These are phyloP conservation scores for Isoperla grammatica DNA, from an alignment of 2,888 invertebrate species.

Conservation along the genomic window DNA sequence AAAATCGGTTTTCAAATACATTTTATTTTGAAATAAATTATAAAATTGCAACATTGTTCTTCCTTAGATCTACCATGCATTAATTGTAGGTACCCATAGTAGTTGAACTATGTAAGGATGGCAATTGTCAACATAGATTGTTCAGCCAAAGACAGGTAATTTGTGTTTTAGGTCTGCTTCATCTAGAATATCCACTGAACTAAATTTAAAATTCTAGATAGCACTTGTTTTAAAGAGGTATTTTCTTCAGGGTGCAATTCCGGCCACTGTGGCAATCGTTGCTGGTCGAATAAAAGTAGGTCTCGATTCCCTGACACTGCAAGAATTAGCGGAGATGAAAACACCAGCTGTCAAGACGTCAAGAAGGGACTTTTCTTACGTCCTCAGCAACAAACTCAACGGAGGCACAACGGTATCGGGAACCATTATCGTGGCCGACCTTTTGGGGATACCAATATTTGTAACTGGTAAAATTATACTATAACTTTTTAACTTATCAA, in stretches of 20 bases:
- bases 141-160: no score
- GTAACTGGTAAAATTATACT: constrained; percentile 65
- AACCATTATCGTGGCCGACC: constrained; percentile 79
- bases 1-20: no score
- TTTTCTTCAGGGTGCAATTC: constrained; percentile 64
- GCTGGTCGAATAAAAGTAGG: constrained; percentile 80
- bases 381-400: constrained; percentile 59
- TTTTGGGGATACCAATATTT: constrained; percentile 81
- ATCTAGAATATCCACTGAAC: no score
- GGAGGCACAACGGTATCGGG: constrained; percentile 97
- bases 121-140: no score
- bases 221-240: no score
- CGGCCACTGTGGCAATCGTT: constrained; percentile 89
- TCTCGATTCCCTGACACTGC: constrained; percentile 57
- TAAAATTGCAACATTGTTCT: no score
- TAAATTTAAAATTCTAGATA: no score
- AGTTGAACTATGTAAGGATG: no score
- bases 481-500: constrained; percentile 30
- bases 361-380: constrained; percentile 74
- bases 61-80: no score
- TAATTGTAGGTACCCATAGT: no score
- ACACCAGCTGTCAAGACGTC: constrained; percentile 73
- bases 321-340: constrained; percentile 52
- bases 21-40: no score
- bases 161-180: no score